Evolutionary conservation across 2,888 invertebrate genomes (phyloP).

Genomic region (Caenorhabditis sp.): DNA sequence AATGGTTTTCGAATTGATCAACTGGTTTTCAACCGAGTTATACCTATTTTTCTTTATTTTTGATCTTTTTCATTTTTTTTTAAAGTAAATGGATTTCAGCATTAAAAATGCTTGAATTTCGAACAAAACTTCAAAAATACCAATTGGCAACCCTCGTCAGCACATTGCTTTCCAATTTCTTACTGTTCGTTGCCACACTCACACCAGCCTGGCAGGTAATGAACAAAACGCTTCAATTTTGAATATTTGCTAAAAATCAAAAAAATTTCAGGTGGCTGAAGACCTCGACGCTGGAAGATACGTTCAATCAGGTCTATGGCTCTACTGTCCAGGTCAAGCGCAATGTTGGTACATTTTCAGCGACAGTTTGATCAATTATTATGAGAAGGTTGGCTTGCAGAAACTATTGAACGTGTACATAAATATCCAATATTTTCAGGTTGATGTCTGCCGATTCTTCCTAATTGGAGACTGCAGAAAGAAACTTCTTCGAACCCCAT

Average conservation of each 20-base stretch:
- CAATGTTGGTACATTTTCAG: conserved; percentile 81
- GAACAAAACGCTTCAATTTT: neutral
- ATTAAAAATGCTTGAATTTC: conserved; percentile 51
- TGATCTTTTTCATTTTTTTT: too few relatives aligned
- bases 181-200: conserved; percentile 76
- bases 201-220: conserved; percentile 83
- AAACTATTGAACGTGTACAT: too few relatives aligned
- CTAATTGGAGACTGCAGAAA: conserved; percentile 82
- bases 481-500: conserved; percentile 81
- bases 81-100: too few relatives aligned
- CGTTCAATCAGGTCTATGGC: conserved; percentile 81
- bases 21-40: neutral
- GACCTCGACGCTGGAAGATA: conserved; percentile 77
- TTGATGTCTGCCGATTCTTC: conserved; percentile 81
- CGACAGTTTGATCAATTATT: conserved; percentile 81
- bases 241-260: neutral
- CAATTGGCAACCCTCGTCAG: conserved; percentile 71
- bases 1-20: neutral
- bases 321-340: conserved; percentile 79
- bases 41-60: too few relatives aligned
- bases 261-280: conserved; percentile 76
- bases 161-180: conserved; percentile 69
- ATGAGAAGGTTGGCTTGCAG: conserved; percentile 73
- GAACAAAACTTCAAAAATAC: conserved; percentile 71
- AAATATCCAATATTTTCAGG: conserved; percentile 51